phyloP scores from a whole-genome alignment of 2,797 vertebrate species.

The Clarias fuscus region DNA sequence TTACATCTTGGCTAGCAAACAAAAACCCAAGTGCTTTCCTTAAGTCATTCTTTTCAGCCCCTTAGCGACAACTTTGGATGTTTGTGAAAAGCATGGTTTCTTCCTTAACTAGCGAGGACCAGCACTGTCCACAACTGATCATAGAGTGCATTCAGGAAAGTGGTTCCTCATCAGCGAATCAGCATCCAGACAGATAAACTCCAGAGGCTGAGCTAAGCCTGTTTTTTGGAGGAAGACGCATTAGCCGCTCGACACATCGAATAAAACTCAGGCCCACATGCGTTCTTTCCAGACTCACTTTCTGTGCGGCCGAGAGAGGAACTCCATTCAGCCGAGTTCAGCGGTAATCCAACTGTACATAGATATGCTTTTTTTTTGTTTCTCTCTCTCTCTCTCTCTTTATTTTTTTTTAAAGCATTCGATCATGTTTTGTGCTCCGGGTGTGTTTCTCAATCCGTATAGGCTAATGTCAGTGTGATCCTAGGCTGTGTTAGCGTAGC shows the following conservation, averaged over 20 bases:
- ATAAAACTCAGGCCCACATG: slow-evolving; percentile 22
- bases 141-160: not conserved
- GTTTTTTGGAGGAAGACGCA: not conserved
- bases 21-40: not conserved
- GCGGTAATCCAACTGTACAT: slow-evolving; percentile 53
- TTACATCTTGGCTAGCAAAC: not conserved
- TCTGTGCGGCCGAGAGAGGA: slow-evolving; percentile 41
- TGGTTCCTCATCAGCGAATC: not conserved
- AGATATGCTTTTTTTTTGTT: slow-evolving; percentile 40
- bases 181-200: slow-evolving; percentile 11
- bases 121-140: slow-evolving; percentile 5
- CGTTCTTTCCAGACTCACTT: slow-evolving; percentile 38
- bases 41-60: not conserved
- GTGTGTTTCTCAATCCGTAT: slow-evolving; percentile 49
- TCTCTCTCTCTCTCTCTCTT: slow-evolving; percentile 39
- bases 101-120: not conserved
- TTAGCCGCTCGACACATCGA: slow-evolving; percentile 29
- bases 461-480: slow-evolving; percentile 54
- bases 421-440: slow-evolving; percentile 53
- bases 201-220: slow-evolving; percentile 13
- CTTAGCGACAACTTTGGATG: not conserved
- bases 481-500: slow-evolving; percentile 56
- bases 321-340: slow-evolving; percentile 36
- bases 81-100: not conserved
- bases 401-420: slow-evolving; percentile 45